These are phyloP conservation scores for Apodemus speciosus DNA, from an alignment of 2,113 vertebrate species.

Conservation along the genomic window DNA sequence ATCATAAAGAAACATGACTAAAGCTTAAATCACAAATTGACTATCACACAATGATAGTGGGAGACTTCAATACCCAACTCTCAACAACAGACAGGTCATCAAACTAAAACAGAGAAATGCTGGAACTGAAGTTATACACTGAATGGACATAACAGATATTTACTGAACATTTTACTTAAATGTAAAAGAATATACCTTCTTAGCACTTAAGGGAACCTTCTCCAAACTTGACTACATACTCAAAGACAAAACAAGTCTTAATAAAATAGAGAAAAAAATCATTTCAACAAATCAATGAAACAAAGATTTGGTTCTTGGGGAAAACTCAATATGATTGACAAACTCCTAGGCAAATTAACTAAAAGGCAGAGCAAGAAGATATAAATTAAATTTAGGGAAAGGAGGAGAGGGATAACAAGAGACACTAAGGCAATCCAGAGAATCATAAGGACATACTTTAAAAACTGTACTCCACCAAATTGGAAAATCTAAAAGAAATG, in stretches of 20 bases:
- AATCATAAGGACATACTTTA: neutral
- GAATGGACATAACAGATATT: neutral
- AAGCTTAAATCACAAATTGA: neutral
- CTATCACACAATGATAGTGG: neutral
- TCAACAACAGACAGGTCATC: neutral
- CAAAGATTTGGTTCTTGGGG: neutral
- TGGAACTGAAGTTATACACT: neutral
- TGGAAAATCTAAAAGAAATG: neutral
- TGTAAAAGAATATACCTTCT: neutral
- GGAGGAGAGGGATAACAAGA: neutral
- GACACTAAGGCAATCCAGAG: neutral
- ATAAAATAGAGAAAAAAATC: neutral
- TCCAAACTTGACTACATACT: neutral
- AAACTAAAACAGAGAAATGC: neutral
- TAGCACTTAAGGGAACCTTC: neutral
- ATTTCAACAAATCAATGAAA: neutral
- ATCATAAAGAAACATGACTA: neutral
- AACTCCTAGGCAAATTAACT: neutral
- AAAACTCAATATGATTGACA: neutral
- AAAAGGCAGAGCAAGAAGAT: neutral
- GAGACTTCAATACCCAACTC: neutral
- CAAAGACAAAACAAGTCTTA: neutral
- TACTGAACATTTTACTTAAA: neutral
- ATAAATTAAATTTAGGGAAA: neutral
- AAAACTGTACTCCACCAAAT: neutral